These are phyloP conservation scores for Agonopterix arenella DNA, from an alignment of 2,888 invertebrate genomes.

Conservation along the genomic window DNA sequence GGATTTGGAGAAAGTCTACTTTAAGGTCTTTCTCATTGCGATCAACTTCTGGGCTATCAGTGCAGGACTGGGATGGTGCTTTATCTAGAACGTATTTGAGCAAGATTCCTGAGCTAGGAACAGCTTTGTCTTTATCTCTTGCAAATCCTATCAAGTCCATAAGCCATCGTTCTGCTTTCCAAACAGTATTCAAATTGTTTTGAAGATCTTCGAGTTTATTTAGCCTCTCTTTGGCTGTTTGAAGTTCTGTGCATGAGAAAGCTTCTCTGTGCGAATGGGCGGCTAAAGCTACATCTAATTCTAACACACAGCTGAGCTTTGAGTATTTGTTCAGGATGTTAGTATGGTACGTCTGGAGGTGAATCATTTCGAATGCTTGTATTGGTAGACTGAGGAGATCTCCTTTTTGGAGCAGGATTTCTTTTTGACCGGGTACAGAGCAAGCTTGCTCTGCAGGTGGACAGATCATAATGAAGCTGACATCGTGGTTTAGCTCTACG, in stretches of 20 bases:
- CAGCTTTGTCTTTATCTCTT: constrained; percentile 81
- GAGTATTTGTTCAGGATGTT: constrained; percentile 94
- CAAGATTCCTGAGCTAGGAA: constrained; percentile 64
- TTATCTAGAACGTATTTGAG: constrained; percentile 61
- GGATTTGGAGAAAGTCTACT: constrained; percentile 78
- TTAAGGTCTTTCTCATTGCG: constrained; percentile 70
- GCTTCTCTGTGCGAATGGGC: constrained; percentile 96
- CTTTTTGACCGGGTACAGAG: constrained; percentile 90
- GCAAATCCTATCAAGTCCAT: constrained; percentile 97
- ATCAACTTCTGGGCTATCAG: constrained; percentile 47
- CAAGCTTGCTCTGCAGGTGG: constrained; percentile 96
- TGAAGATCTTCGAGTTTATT: constrained; percentile 90
- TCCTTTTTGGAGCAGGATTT: constrained; percentile 88
- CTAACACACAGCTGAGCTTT: constrained; percentile 93
- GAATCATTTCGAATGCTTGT: constrained; percentile 96
- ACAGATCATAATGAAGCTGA: constrained; percentile 94
- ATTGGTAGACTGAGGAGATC: constrained; percentile 94
- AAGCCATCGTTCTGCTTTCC: constrained; percentile 97
- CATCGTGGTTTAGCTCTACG: constrained; percentile 92
- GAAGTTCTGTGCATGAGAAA: constrained; percentile 92
- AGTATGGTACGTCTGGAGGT: constrained; percentile 94
- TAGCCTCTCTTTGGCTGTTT: constrained; percentile 90
- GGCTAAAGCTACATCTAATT: constrained; percentile 93
- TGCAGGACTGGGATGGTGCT: constrained; percentile 34
- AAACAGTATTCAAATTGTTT: constrained; percentile 88